These are phyloP conservation scores for Bombyx mori DNA, from an alignment of 1,140 invertebrate species.

Conservation along the genomic window DNA sequence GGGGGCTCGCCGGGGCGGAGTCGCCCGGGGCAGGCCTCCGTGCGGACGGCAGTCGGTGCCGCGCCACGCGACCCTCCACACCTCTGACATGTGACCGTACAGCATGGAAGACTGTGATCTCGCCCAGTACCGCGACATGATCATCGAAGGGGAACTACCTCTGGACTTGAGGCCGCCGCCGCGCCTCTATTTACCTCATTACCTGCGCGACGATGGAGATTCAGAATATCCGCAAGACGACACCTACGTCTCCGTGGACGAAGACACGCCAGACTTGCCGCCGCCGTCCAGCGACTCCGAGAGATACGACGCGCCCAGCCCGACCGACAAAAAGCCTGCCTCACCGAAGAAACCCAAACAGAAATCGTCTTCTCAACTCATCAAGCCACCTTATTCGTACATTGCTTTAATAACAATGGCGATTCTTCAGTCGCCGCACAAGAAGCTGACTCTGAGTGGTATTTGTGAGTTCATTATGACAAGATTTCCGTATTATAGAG, in stretches of 20 bases:
- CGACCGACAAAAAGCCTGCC: slow-evolving; percentile 41
- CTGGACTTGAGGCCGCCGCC: slow-evolving; percentile 58
- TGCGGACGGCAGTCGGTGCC: slow-evolving; percentile 30
- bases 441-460: slow-evolving; percentile 95
- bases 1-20: slow-evolving; percentile 25
- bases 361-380: slow-evolving; percentile 57
- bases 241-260: slow-evolving; percentile 60
- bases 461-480: slow-evolving; percentile 99
- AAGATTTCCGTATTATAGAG: slow-evolving; percentile 96
- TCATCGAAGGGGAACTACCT: slow-evolving; percentile 60
- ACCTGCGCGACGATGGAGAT: slow-evolving; percentile 45
- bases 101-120: slow-evolving; percentile 65
- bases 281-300: slow-evolving; percentile 58
- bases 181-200: slow-evolving; percentile 54
- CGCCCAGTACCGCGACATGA: slow-evolving; percentile 61
- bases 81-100: slow-evolving; percentile 56
- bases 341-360: slow-evolving; percentile 59
- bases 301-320: slow-evolving; percentile 53
- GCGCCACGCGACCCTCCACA: slow-evolving; percentile 47
- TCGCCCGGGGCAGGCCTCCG: slow-evolving; percentile 22
- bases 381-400: slow-evolving; percentile 97
- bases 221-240: slow-evolving; percentile 50
- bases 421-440: slow-evolving; percentile 96
- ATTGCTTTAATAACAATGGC: slow-evolving; percentile 99
- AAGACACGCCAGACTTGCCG: slow-evolving; percentile 52